phyloP scores from a whole-genome alignment of 2,888 invertebrate genomes.

The Pharmacophagus antenor region DNA sequence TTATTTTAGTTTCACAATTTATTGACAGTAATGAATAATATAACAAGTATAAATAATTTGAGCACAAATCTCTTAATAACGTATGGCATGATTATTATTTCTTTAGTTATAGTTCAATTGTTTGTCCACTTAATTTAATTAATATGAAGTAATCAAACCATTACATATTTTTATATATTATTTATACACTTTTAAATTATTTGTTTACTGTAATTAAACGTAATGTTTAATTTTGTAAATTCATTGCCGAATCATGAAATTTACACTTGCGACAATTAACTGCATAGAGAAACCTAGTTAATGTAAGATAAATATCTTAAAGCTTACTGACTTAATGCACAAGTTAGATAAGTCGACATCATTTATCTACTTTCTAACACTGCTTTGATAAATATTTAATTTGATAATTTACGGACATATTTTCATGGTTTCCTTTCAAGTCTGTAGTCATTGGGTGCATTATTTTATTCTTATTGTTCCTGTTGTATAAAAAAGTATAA shows the following conservation, averaged over 20 bases:
- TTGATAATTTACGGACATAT: neutral
- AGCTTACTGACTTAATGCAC: constrained; percentile 11
- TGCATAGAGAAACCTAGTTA: constrained; percentile 1
- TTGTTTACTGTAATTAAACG: neutral
- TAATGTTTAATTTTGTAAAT: neutral
- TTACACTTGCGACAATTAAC: neutral
- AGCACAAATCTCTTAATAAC: too few relatives aligned
- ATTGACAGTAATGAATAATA: too few relatives aligned
- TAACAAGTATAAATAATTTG: too few relatives aligned
- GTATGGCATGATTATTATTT: neutral
- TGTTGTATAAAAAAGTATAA: too few relatives aligned
- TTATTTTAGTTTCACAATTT: too few relatives aligned
- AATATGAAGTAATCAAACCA: neutral
- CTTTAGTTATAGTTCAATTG: neutral
- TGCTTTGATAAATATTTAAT: neutral
- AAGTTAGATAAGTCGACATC: constrained; percentile 20
- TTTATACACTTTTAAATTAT: neutral
- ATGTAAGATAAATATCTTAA: constrained; percentile 17
- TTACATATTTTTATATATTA: neutral
- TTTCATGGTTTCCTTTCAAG: too few relatives aligned
- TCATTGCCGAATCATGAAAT: neutral
- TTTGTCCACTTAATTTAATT: too few relatives aligned
- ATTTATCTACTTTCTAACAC: neutral
- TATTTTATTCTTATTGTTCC: too few relatives aligned
- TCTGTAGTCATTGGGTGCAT: too few relatives aligned